Percentiles rank a stretch among this genome's conserved stretches.
Evolutionary conservation across 1,140 invertebrate genomes (phyloP).

Genomic region (Elymnias hypermnestra): DNA sequence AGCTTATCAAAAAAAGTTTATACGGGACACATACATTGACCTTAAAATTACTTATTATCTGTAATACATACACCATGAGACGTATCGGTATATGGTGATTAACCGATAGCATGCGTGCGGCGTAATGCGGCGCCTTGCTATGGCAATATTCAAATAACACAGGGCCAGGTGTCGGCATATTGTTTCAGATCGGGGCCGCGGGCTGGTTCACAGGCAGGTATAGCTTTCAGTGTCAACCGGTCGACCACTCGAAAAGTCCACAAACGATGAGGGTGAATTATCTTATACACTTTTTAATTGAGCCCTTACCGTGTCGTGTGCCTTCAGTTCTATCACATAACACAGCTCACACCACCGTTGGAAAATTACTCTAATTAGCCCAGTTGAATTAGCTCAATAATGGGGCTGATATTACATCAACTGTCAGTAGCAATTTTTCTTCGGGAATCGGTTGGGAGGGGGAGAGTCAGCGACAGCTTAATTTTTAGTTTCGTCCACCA

Average conservation of each 20-base stretch:
- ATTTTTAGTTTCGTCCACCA: too few species aligned
- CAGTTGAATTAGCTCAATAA: too few species aligned
- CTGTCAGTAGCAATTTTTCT: too few species aligned
- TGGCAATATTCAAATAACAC: slow-evolving; percentile 51
- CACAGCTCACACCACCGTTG: too few species aligned
- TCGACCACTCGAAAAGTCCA: slow-evolving; percentile 93
- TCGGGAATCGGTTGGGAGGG: too few species aligned
- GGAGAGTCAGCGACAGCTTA: too few species aligned
- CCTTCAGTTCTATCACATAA: background rate
- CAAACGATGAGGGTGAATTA: slow-evolving; percentile 88
- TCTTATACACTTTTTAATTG: slow-evolving; percentile 4
- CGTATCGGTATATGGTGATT: slow-evolving; percentile 32
- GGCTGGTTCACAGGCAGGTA: slow-evolving; percentile 94
- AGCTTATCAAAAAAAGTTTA: background rate
- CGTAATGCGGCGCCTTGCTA: slow-evolving; percentile 28
- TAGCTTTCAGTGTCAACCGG: slow-evolving; percentile 95
- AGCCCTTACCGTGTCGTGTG: slow-evolving; percentile 1
- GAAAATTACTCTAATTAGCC: too few species aligned
- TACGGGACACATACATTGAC: slow-evolving; percentile 1
- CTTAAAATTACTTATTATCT: background rate
- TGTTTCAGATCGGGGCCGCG: slow-evolving; percentile 88
- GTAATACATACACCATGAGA: background rate
- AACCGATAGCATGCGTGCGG: slow-evolving; percentile 25
- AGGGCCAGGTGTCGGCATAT: slow-evolving; percentile 69
- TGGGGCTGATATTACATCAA: too few species aligned